These are phyloP conservation scores for Rhodeus uyekii DNA, from an alignment of 2,797 vertebrate genomes.

Conservation along the genomic window DNA sequence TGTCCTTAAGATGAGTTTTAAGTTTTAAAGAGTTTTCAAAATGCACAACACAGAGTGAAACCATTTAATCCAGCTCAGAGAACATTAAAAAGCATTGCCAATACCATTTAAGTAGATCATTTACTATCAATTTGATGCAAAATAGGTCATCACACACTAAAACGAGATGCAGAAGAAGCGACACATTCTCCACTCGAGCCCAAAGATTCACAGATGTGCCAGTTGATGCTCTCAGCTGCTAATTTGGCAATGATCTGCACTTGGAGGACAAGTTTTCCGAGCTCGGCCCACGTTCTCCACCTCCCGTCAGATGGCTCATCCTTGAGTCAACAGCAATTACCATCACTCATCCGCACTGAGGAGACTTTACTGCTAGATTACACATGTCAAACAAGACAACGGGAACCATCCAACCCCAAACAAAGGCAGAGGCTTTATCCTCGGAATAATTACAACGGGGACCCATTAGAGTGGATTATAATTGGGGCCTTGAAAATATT, in stretches of 20 bases:
- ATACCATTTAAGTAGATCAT: background rate
- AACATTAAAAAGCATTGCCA: background rate
- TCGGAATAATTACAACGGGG: conserved; percentile 82
- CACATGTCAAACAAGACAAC: conserved; percentile 75
- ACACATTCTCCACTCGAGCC: conserved; percentile 26
- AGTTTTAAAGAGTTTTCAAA: background rate
- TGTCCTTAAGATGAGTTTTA: background rate
- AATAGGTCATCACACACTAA: conserved; percentile 16
- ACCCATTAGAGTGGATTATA: conserved; percentile 84
- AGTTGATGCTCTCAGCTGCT: conserved; percentile 43
- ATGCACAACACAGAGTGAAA: background rate
- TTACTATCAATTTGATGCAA: conserved; percentile 16
- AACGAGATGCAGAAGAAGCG: conserved; percentile 19
- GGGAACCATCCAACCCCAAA: conserved; percentile 75
- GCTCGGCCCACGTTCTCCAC: conserved; percentile 39
- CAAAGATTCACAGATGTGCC: conserved; percentile 43
- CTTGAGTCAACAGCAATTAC: conserved; percentile 82
- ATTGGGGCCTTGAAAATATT: conserved; percentile 86
- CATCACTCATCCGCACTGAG: conserved; percentile 75
- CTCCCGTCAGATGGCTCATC: conserved; percentile 63
- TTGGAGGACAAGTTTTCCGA: conserved; percentile 43
- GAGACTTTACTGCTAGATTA: conserved; percentile 80
- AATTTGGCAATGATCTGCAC: conserved; percentile 49
- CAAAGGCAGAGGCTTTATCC: conserved; percentile 81
- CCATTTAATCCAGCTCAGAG: background rate